These are phyloP conservation scores for Drosophila prolongata DNA, from an alignment of 2,888 invertebrate species.

Conservation along the genomic window DNA sequence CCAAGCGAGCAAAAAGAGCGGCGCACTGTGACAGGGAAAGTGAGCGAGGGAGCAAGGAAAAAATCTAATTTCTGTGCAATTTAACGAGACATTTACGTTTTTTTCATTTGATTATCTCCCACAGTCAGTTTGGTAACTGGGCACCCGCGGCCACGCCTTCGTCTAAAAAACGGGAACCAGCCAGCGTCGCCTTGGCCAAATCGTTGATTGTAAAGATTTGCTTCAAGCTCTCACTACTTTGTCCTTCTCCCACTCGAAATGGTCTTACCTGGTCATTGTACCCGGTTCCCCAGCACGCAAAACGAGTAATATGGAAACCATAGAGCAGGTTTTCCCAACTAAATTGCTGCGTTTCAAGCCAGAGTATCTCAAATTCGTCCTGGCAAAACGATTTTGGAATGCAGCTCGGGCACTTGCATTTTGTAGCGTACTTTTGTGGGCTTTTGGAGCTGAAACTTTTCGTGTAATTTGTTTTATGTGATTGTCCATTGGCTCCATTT, in stretches of 20 bases:
- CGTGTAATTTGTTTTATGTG: slow-evolving; percentile 77
- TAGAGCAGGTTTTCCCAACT: background rate
- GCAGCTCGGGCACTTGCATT: slow-evolving; percentile 64
- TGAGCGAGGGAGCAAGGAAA: slow-evolving; percentile 48
- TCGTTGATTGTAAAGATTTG: slow-evolving; percentile 71
- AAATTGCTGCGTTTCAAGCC: slow-evolving; percentile 1
- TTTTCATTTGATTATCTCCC: slow-evolving; percentile 82
- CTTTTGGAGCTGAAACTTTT: slow-evolving; percentile 63
- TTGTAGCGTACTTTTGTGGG: slow-evolving; percentile 72
- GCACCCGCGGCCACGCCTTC: slow-evolving; percentile 33
- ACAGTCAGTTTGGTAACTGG: slow-evolving; percentile 73
- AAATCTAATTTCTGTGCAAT: slow-evolving; percentile 83
- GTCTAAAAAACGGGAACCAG: slow-evolving; percentile 21
- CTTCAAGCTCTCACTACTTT: slow-evolving; percentile 20
- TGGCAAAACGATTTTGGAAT: slow-evolving; percentile 10
- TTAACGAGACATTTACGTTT: slow-evolving; percentile 83
- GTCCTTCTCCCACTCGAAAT: slow-evolving; percentile 1
- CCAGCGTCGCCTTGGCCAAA: slow-evolving; percentile 14
- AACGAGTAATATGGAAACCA: too few relatives aligned
- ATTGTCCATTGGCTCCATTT: slow-evolving; percentile 76
- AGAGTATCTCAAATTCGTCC: slow-evolving; percentile 17
- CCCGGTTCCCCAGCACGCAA: slow-evolving; percentile 2
- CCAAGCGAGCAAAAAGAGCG: slow-evolving; percentile 11
- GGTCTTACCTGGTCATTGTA: slow-evolving; percentile 65
- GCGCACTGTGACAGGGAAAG: slow-evolving; percentile 20